Percentiles rank a stretch among this genome's conserved stretches.
Evolutionary conservation across 2,888 invertebrate genomes (phyloP).

Genomic region (Argyresthia goedartella): DNA sequence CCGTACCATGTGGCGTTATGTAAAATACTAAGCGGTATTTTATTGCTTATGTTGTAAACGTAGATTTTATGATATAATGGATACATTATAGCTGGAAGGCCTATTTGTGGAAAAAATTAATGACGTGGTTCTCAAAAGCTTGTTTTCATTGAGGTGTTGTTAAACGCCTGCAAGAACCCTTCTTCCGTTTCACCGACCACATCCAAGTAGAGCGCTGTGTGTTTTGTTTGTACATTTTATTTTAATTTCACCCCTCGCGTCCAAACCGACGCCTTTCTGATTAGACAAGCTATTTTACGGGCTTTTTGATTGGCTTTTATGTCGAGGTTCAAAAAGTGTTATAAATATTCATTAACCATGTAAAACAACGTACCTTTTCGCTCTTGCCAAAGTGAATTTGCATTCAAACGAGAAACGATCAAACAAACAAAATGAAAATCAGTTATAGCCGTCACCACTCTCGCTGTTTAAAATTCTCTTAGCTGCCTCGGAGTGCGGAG

Average conservation of each 20-base stretch:
- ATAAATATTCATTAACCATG: constrained; percentile 28
- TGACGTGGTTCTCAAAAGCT: too few relatives aligned
- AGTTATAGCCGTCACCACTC: constrained; percentile 20
- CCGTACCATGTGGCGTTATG: too few relatives aligned
- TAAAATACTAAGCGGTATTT: too few relatives aligned
- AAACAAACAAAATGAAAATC: constrained; percentile 21
- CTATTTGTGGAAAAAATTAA: too few relatives aligned
- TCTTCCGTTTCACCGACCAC: too few relatives aligned
- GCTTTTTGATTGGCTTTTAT: constrained; percentile 6
- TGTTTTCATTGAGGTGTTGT: too few relatives aligned
- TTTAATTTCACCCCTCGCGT: not conserved
- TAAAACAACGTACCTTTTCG: constrained; percentile 26
- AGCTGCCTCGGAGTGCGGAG: constrained; percentile 17
- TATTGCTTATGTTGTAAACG: too few relatives aligned
- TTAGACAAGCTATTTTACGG: constrained; percentile 3
- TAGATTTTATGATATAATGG: too few relatives aligned
- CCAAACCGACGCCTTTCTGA: not conserved
- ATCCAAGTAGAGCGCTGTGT: too few relatives aligned
- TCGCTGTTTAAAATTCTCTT: constrained; percentile 27
- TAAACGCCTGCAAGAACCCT: too few relatives aligned
- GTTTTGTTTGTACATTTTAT: too few relatives aligned
- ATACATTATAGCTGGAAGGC: too few relatives aligned
- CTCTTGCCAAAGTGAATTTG: constrained; percentile 25
- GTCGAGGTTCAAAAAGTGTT: not conserved
- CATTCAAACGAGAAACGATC: constrained; percentile 36